These are phyloP conservation scores for Mythimna loreyi DNA, from an alignment of 2,888 invertebrate species.

Conservation along the genomic window DNA sequence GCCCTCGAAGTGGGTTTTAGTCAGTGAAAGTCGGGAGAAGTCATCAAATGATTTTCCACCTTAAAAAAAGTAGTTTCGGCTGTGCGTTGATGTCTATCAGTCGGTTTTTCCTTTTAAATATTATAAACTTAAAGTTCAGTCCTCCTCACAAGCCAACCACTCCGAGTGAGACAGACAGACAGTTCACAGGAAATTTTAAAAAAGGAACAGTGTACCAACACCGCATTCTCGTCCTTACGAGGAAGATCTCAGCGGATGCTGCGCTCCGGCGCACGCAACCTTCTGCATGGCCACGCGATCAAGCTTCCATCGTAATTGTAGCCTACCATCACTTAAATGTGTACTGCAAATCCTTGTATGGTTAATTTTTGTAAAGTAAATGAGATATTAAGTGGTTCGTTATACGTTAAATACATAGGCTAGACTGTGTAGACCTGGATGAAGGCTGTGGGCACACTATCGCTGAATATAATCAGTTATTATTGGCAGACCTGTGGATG, in stretches of 20 bases:
- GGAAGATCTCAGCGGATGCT: constrained; percentile 29
- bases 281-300: constrained; percentile 40
- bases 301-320: constrained; percentile 28
- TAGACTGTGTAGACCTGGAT: not conserved
- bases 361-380: constrained; percentile 9
- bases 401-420: not conserved
- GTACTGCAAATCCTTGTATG: not conserved
- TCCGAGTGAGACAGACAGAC: not conserved
- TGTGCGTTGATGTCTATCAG: too few relatives aligned
- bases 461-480: not conserved
- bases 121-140: not conserved
- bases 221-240: constrained; percentile 13
- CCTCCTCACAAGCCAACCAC: not conserved
- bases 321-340: constrained; percentile 8
- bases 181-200: constrained; percentile 11
- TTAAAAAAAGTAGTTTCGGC: too few relatives aligned
- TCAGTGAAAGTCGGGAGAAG: too few relatives aligned
- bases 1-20: too few relatives aligned
- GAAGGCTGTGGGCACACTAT: not conserved
- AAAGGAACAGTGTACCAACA: constrained; percentile 10
- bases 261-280: constrained; percentile 52
- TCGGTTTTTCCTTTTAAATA: too few relatives aligned
- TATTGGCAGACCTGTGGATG: too few relatives aligned
- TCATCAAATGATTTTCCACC: too few relatives aligned
- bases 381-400: not conserved